Evolutionary conservation across 2,888 invertebrate species (phyloP), one percentile per base, ranked within the genome.

Genomic region (Dynastes maya): DNA sequence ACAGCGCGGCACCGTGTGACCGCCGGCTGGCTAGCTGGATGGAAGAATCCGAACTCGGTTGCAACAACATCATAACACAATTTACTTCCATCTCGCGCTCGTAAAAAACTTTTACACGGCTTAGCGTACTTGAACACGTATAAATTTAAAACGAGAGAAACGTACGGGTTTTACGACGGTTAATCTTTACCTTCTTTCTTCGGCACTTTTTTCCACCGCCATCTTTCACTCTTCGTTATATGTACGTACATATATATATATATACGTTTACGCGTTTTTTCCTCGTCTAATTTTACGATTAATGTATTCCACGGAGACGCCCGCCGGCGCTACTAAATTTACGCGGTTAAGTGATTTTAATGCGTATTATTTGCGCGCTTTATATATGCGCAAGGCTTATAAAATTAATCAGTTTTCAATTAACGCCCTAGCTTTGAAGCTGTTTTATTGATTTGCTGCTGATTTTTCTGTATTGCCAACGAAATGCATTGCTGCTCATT

Each of bases 31-130:
- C 45, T 45, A 45, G 45, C 45, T 45, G 40, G 40, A 11, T 58
- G 72, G 58, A 71, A 71, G 78, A 72, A 78, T 78, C 49, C 78
- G 51, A 55, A 78, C 71, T 71, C 72, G 78, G 51, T 71, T 71
- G 72, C 78, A 78, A 72, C 72, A 78, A 70, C 77, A 70, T 77
- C 77, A 77, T 77, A 77, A 77, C 70, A 77, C 70, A 77, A 77
- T 77, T 77, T 77, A 77, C 77, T 77, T 77, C 77, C 70, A 77
- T 70, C 58, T 77, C 63, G 58, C 68, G 68, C 61, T 49, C 77
- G 70, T 77, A 77, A 77, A 77, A 75, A 77, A 70, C 70, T 68
- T 70, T 77, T 70, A 40, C 77, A 53, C 70, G 58, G 70, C 70
- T 77, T 77, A 70, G 68, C 61, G 70, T 68, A 70, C 70, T 70